Evolutionary conservation across 2,888 invertebrate genomes (phyloP).

Genomic region (Lasioglossum villosulum): DNA sequence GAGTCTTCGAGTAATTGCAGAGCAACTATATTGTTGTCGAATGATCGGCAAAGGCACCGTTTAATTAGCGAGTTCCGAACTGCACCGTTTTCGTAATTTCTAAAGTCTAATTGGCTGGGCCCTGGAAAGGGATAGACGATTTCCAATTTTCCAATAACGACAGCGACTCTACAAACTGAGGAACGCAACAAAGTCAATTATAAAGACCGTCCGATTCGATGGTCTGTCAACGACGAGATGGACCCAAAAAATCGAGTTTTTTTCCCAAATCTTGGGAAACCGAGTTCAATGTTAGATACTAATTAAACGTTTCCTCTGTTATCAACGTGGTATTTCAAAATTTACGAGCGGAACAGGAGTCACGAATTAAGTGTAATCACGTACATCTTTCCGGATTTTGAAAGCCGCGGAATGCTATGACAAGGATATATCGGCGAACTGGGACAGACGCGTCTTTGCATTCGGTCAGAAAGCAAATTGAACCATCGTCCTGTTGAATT

Average conservation of each 20-base stretch:
- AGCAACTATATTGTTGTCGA: not conserved
- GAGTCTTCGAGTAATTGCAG: not conserved
- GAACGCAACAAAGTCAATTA: not conserved
- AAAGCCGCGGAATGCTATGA: not conserved
- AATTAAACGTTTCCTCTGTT: not conserved
- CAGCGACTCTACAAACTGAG: not conserved
- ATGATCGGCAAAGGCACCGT: not conserved
- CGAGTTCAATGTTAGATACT: no score
- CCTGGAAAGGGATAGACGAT: not conserved
- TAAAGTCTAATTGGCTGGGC: not conserved
- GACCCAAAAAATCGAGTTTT: no score
- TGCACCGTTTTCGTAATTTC: not conserved
- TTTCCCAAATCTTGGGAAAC: no score
- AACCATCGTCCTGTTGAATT: slow-evolving; percentile 52
- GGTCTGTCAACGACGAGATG: not conserved
- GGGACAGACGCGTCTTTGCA: slow-evolving; percentile 24
- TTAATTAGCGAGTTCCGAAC: slow-evolving; percentile 1
- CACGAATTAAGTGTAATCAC: not conserved
- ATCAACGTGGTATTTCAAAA: no score
- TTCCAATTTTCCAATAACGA: not conserved
- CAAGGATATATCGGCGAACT: slow-evolving; percentile 31
- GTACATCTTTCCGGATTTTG: not conserved
- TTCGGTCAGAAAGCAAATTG: slow-evolving; percentile 32
- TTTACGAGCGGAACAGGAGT: not conserved
- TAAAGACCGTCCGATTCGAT: not conserved